phyloP scores from a whole-genome alignment of 1,140 invertebrate species.

The Eueides isabella region DNA sequence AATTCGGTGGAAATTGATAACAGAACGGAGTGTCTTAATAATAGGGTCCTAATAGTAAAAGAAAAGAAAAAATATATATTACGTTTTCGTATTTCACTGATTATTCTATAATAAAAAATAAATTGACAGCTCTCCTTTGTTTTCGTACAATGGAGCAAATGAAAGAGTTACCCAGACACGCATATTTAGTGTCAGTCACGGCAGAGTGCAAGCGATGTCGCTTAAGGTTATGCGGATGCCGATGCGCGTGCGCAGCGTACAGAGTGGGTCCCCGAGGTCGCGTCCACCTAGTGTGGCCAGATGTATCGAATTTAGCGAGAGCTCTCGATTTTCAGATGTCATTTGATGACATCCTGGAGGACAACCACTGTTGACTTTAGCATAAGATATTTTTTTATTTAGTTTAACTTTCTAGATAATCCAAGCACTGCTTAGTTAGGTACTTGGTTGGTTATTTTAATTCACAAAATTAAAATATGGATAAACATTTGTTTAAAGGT shows the following conservation, averaged over 20 bases:
- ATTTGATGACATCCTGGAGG: constrained; percentile 9
- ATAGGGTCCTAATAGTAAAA: too few species aligned
- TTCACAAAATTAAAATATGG: too few species aligned
- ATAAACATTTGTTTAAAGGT: too few species aligned
- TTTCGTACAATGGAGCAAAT: neutral
- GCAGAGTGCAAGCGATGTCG: constrained; percentile 46
- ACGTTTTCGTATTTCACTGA: neutral
- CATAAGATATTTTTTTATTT: neutral
- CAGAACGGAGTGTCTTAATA: too few species aligned
- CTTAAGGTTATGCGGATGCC: constrained; percentile 70
- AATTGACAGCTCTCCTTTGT: neutral
- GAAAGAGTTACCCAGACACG: neutral
- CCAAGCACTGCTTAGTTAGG: neutral
- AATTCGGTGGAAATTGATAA: too few species aligned
- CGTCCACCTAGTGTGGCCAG: constrained; percentile 31
- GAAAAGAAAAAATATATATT: too few species aligned
- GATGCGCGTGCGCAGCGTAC: constrained; percentile 58
- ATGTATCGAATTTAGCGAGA: constrained; percentile 15
- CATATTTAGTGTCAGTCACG: constrained; percentile 16
- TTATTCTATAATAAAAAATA: neutral
- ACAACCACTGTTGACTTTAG: neutral
- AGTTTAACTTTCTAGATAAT: neutral
- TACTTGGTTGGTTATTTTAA: too few species aligned
- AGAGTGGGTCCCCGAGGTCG: constrained; percentile 57
- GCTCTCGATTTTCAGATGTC: constrained; percentile 6